Evolutionary conservation across 1,140 invertebrate genomes (phyloP), one percentile per base, ranked within the genome.

Genomic region (Papilio aristodemus): DNA sequence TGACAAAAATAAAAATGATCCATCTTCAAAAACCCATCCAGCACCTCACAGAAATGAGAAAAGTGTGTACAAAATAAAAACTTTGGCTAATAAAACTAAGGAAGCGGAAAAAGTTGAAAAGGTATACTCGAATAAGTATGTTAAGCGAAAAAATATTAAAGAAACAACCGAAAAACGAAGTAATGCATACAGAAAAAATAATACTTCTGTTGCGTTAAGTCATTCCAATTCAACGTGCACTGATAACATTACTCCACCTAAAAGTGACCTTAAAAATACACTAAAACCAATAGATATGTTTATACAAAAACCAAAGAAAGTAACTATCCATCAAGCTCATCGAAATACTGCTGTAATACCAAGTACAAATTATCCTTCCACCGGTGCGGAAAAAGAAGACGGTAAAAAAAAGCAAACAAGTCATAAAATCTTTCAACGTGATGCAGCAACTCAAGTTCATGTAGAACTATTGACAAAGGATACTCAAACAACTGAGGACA

Each of bases 271-370:
- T 60, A 90, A 88, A 77, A 75, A 14, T 67, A 84, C 83, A 67
- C 77, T 90, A 54, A 87, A 86, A 74, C 73, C 84, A 37, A 85
- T 91, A 69, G 86, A 90, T 71, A 89, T 91, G 82, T 91, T 91
- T 81, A 70, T 72, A 39, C 81, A 86, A 73, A 76, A 84, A 50
- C 78, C 85, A 60, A 75, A 78, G 70, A 91, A 89, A 76, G 19
- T 72, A 1, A 78, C 37, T 72, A 36, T 81, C 66, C 87, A 90
- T 73, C 86, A 88, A 58, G 79, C 89, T 58, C 83, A 85, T 72
- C 84, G 89, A 80, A 90, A 90, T 69, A 87, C 88, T 14, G 77
- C 85, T 60, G 41, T 75, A 14, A 64, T 73, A 25, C 64, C 71
- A 69, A 66, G 36, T 68, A 74, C 67, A 71, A 66, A 46, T 69